Evolutionary conservation across 1,140 invertebrate species (phyloP).

Genomic region (Proctacanthus coquilletti): DNA sequence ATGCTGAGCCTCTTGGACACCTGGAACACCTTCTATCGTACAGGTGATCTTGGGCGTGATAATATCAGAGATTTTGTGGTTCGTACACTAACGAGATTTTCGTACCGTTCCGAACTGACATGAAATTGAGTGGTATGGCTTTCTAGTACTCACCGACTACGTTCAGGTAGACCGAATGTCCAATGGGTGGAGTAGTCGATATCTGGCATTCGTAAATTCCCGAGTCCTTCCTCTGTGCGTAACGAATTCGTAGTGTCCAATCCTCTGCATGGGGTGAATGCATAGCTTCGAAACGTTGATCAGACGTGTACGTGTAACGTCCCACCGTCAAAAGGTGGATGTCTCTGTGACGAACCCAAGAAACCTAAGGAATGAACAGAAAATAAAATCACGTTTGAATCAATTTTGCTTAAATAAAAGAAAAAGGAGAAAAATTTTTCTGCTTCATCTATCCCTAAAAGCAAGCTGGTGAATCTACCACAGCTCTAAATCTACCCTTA

Average conservation of each 20-base stretch:
- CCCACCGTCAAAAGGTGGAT: constrained; percentile 74
- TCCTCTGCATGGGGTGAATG: constrained; percentile 61
- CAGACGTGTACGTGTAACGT: constrained; percentile 71
- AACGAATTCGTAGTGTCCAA: constrained; percentile 58
- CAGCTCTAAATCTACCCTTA: too few relatives aligned
- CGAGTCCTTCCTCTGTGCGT: constrained; percentile 58
- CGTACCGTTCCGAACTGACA: too few relatives aligned
- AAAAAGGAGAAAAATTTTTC: too few relatives aligned
- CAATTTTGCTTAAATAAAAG: too few relatives aligned
- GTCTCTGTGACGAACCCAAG: constrained; percentile 73
- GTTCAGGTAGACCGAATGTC: constrained; percentile 56
- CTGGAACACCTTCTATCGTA: too few relatives aligned
- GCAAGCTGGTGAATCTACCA: too few relatives aligned
- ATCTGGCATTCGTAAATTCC: constrained; percentile 80
- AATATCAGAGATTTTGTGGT: too few relatives aligned
- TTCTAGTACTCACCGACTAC: constrained; percentile 62
- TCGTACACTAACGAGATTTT: too few relatives aligned
- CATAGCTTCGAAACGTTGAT: constrained; percentile 64
- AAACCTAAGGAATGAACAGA: constrained; percentile 42
- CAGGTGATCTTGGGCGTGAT: too few relatives aligned
- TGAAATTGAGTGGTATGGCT: too few relatives aligned
- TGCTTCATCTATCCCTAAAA: too few relatives aligned
- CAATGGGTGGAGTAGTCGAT: constrained; percentile 68
- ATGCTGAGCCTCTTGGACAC: too few relatives aligned
- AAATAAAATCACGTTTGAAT: neutral